Conservation (phyloP, 2,888 invertebrate genomes). For the Furcula furcula region DNA sequence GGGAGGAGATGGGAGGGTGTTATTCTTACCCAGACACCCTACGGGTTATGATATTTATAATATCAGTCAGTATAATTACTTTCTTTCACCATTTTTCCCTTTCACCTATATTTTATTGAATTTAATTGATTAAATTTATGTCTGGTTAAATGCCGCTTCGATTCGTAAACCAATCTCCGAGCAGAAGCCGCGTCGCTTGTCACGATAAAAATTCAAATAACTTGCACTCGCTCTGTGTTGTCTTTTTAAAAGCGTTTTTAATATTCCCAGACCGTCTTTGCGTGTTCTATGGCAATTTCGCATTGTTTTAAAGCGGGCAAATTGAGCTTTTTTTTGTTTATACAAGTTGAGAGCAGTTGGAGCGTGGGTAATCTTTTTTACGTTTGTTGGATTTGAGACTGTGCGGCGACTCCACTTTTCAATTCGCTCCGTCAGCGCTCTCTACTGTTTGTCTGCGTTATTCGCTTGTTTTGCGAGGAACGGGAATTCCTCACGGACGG, state of each 20-base stretch:
- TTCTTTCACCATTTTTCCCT: too few relatives aligned
- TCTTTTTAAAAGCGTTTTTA: slow-evolving; percentile 76
- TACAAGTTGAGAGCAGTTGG: slow-evolving; percentile 76
- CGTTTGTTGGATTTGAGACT: slow-evolving; percentile 75
- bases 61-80: too few relatives aligned
- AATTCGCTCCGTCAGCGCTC: slow-evolving; percentile 66
- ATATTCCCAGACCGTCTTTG: slow-evolving; percentile 73
- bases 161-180: neutral
- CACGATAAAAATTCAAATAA: slow-evolving; percentile 70
- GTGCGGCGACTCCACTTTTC: slow-evolving; percentile 54
- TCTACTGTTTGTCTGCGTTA: slow-evolving; percentile 62
- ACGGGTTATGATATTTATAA: too few relatives aligned
- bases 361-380: slow-evolving; percentile 78
- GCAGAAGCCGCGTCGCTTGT: slow-evolving; percentile 48
- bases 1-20: too few relatives aligned
- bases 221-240: slow-evolving; percentile 56
- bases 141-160: too few relatives aligned
- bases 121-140: neutral
- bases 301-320: slow-evolving; percentile 70
- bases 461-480: slow-evolving; percentile 45
- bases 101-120: too few relatives aligned
- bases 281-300: slow-evolving; percentile 67
- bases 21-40: too few relatives aligned
- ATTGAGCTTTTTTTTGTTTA: slow-evolving; percentile 76
- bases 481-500: slow-evolving; percentile 57